Percentiles rank a stretch among this genome's conserved stretches.
These are phyloP conservation scores for Heteromyza rotundicornis DNA, from an alignment of 2,888 invertebrate species.

Conservation along the genomic window DNA sequence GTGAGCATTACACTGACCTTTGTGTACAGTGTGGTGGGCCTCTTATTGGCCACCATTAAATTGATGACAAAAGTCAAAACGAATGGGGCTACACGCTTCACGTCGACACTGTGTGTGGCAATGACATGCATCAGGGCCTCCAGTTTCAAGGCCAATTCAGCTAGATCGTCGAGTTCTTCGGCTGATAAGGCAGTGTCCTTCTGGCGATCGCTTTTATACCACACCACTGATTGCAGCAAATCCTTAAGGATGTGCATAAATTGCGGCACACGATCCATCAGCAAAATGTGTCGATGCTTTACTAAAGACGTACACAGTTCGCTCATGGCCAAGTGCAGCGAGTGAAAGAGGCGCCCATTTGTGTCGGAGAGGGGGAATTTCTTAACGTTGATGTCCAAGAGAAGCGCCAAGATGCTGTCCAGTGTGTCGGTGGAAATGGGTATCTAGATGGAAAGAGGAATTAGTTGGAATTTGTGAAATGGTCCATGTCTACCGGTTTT, in stretches of 20 bases:
- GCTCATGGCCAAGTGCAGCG: conserved; percentile 43
- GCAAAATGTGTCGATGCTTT: conserved; percentile 44
- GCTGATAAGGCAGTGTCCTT: conserved; percentile 46
- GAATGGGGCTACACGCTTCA: conserved; percentile 60
- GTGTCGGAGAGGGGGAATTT: conserved; percentile 44
- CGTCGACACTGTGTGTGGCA: conserved; percentile 44
- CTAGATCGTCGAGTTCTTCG: conserved; percentile 51
- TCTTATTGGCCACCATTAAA: conserved; percentile 55
- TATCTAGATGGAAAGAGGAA: conserved; percentile 29
- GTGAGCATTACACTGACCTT: conserved; percentile 42
- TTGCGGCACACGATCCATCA: conserved; percentile 58
- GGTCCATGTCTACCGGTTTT: neutral
- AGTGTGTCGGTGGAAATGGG: conserved; percentile 52
- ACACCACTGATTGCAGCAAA: conserved; percentile 54
- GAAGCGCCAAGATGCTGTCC: conserved; percentile 52
- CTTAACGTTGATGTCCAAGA: conserved; percentile 56
- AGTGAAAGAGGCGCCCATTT: conserved; percentile 41
- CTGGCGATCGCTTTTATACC: conserved; percentile 56
- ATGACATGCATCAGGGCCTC: conserved; percentile 53
- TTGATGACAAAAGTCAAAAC: conserved; percentile 54
- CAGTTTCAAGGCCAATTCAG: conserved; percentile 52
- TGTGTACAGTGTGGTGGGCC: conserved; percentile 59
- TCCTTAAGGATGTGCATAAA: conserved; percentile 55
- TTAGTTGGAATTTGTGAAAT: neutral
- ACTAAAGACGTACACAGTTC: conserved; percentile 48